Conservation (phyloP, 1,140 invertebrate species). For the Drosophila athabasca region DNA sequence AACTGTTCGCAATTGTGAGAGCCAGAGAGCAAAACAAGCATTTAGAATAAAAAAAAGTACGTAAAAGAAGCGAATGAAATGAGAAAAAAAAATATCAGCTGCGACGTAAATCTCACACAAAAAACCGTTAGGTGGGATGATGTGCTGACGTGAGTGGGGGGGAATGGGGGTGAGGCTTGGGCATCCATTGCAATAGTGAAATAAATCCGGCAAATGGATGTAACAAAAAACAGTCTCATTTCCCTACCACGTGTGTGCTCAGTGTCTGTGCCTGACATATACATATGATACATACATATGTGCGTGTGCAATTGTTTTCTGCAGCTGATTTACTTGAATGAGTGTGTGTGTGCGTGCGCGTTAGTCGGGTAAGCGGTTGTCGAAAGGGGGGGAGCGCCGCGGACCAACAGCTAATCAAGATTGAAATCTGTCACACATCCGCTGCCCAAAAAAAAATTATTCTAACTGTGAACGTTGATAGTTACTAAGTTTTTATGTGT, state of each 20-base stretch:
- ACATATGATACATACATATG: slow-evolving; percentile 5
- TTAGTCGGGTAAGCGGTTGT: not conserved
- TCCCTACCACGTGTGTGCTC: slow-evolving; percentile 69
- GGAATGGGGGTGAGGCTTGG: too few relatives aligned
- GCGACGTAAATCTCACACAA: slow-evolving; percentile 62
- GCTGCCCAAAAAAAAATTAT: slow-evolving; percentile 47
- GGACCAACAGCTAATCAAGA: slow-evolving; percentile 38
- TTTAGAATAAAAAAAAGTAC: slow-evolving; percentile 49
- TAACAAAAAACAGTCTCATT: slow-evolving; percentile 54
- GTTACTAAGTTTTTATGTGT: not conserved
- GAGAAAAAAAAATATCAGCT: slow-evolving; percentile 54
- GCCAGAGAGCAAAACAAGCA: slow-evolving; percentile 43
- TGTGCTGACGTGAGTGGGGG: too few relatives aligned
- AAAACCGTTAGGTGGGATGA: slow-evolving; percentile 49
- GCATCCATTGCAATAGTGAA: slow-evolving; percentile 25
- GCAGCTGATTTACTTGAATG: slow-evolving; percentile 44
- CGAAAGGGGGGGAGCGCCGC: slow-evolving; percentile 7
- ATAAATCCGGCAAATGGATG: slow-evolving; percentile 48
- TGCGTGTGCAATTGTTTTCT: slow-evolving; percentile 48
- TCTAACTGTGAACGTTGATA: not conserved
- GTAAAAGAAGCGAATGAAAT: slow-evolving; percentile 31
- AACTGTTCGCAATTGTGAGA: slow-evolving; percentile 59
- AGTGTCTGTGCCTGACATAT: slow-evolving; percentile 13
- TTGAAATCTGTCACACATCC: slow-evolving; percentile 61
- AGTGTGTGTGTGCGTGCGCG: slow-evolving; percentile 8